Evolutionary conservation across 2,888 invertebrate genomes (phyloP), one percentile per base, ranked within the genome.

Genomic region (Caenorhabditis sulstoni): DNA sequence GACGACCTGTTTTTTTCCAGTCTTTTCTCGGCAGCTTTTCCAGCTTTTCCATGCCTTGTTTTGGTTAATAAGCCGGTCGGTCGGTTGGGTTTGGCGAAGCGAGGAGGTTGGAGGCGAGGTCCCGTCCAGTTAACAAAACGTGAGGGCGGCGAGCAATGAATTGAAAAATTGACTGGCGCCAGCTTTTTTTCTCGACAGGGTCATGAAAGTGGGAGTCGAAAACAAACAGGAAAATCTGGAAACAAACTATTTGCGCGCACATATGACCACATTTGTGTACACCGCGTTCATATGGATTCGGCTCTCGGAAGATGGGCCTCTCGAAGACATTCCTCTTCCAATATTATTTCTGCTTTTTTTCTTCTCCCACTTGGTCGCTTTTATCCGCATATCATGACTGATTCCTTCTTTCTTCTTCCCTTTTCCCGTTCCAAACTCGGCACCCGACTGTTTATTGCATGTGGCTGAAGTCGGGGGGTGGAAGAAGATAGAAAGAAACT

Each of bases 191-290:
- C 9, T 14, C 41, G 57, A 22, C 18, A 50, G 41, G 67, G 53
- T 59, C 59, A 52, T 37, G 20, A 18, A 29, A 29, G 29, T 29
- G 52, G 16, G 47, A 52, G 61, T 47, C 22, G 55, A 70, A 70
- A 70, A 70, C 68, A 70, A 70, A 65, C 55, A 29, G 55, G 29
- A 45, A 70, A 62, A 71, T 71, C 71, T 71, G 62, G 62, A 71
- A 62, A 62, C 55, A 62, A 62, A 71, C 61, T 68, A 68, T 61
- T 70, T 70, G 70, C 47, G 44, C 55, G 37, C 53, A 35, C 37
- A 39, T 53, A 23, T 62, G 57, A 41, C 37, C 18, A 50, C 44
- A 35, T 55, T 37, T 57, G 55, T 37, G 47, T 55, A 59, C 39
- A n/a, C n/a, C n/a, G n/a, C n/a, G 39, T 55, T 39, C 52, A 55